Evolutionary conservation across 2,888 invertebrate genomes (phyloP), one percentile per base, ranked within the genome.

Genomic region (Sphaerophoria taeniata): DNA sequence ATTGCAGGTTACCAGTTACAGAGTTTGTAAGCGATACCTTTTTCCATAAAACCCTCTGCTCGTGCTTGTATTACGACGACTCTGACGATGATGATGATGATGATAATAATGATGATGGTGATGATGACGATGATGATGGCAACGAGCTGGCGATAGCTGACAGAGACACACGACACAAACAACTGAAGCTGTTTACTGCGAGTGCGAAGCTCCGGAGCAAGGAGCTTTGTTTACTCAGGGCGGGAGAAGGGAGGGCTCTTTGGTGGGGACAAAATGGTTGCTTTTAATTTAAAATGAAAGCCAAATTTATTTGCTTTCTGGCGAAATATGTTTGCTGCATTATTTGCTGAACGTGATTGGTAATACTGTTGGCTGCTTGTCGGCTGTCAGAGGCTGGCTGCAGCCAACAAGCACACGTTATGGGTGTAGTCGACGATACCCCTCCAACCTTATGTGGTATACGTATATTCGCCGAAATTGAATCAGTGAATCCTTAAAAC

Each of bases 281-380:
- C 85, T 85, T 85, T 85, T 85, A 85, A 85, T 85, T 85, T 85
- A 85, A 85, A 85, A 85, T 85, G 85, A 85, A 85, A 85, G 81
- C 85, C 81, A 85, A 85, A 85, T 85, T 85, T 85, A 85, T 85
- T 85, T 85, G 85, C 84, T 85, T 85, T 85, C 60, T 85, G 84
- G 84, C 84, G 84, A 85, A 85, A 85, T 85, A 85, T 85, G 84
- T 85, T 85, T 85, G 84, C 84, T 85, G 84, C 84, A 85, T 85
- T 85, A 85, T 85, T 85, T 85, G 84, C 80, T 69, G 84, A 85
- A 85, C 84, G 84, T 85, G 84, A 85, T 85, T 85, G 84, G 84
- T 80, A 80, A 80, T 80, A 85, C 84, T 76, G 80, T 80, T 85
- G 76, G 80, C 80, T 85, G 84, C 72, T 85, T 85, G 84, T 85